Percentiles rank a stretch among this genome's conserved stretches.
phyloP scores from a whole-genome alignment of 2,113 vertebrate genomes.

The Podarcis cretensis region DNA sequence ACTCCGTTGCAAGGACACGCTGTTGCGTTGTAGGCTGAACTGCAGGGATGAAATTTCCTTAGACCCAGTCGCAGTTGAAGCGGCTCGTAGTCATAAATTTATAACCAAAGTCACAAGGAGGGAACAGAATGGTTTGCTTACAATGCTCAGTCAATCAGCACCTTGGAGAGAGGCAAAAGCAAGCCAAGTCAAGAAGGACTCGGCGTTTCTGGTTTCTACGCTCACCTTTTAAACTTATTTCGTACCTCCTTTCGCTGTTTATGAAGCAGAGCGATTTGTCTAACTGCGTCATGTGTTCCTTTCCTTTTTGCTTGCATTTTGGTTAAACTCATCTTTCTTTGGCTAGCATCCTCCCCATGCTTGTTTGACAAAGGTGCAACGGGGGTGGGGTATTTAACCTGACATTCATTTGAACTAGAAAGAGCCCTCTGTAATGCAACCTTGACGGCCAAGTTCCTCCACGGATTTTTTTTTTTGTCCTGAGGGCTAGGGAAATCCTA shows the following conservation, averaged over 20 bases:
- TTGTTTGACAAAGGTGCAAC: background rate
- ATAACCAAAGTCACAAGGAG: slow-evolving; percentile 35
- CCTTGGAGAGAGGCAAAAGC: slow-evolving; percentile 37
- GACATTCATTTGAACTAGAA: background rate
- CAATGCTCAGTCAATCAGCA: slow-evolving; percentile 49
- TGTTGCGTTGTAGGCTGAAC: background rate
- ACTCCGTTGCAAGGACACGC: background rate
- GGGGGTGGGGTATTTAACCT: background rate
- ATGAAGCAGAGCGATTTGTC: background rate
- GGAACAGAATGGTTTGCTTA: background rate
- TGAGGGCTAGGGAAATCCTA: background rate
- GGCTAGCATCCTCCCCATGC: background rate
- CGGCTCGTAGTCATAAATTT: background rate
- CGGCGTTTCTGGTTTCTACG: background rate
- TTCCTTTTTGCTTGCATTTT: background rate
- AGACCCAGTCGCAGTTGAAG: background rate
- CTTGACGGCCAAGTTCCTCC: background rate
- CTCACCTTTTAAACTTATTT: background rate
- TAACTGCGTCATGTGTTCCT: background rate
- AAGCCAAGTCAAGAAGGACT: too few relatives aligned
- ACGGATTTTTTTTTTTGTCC: background rate
- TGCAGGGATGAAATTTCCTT: background rate
- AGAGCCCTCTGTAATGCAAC: background rate
- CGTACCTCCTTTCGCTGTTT: background rate
- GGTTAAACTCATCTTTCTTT: background rate